A percentile compares a stretch with the other conserved stretches of the same genome.
phyloP scores from a whole-genome alignment of 2,888 invertebrate genomes.

The Pedicia rivosa region DNA sequence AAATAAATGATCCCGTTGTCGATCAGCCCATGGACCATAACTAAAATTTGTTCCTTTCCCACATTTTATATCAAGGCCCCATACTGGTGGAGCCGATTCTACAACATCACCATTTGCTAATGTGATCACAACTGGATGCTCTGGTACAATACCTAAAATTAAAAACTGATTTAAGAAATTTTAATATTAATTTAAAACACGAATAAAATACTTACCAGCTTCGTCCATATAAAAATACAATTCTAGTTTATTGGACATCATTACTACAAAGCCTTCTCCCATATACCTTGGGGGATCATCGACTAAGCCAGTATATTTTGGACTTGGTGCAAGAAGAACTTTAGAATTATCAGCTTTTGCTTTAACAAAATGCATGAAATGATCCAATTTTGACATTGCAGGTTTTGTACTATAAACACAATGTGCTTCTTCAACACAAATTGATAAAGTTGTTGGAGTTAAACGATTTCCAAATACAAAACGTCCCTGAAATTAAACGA shows the following conservation, averaged over 20 bases:
- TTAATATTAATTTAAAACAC: too few species aligned
- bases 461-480: conserved; percentile 90
- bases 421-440: conserved; percentile 87
- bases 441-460: conserved; percentile 82
- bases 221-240: conserved; percentile 97
- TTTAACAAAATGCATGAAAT: conserved; percentile 91
- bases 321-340: conserved; percentile 90
- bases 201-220: too few species aligned
- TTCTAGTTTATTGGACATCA: conserved; percentile 89
- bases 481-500: conserved; percentile 46
- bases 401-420: conserved; percentile 91
- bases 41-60: conserved; percentile 88
- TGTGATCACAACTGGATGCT: conserved; percentile 76
- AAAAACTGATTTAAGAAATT: too few species aligned
- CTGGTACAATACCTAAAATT: conserved; percentile 80
- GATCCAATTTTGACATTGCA: conserved; percentile 81
- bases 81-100: conserved; percentile 83
- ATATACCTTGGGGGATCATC: conserved; percentile 93
- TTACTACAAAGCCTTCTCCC: conserved; percentile 96
- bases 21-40: conserved; percentile 98
- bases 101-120: conserved; percentile 87
- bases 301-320: conserved; percentile 81
- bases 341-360: conserved; percentile 91
- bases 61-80: conserved; percentile 92
- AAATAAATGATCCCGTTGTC: conserved; percentile 88